Percentiles rank a stretch among this genome's conserved stretches.
Conservation (phyloP, 2,113 vertebrate genomes). For the Caloenas nicobarica region DNA sequence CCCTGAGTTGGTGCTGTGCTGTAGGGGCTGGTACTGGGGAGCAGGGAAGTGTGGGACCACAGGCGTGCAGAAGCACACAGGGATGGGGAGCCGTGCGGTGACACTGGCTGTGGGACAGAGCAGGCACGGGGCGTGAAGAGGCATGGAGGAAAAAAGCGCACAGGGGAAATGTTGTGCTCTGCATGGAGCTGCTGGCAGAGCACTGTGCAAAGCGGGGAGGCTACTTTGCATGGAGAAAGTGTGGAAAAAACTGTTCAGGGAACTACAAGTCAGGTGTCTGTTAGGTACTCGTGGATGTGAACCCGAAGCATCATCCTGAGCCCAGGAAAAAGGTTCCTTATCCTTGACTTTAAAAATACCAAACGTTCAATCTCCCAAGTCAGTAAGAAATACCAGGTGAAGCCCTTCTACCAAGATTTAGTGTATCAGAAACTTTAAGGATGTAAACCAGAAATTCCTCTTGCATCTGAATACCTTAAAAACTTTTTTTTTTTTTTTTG, state of each 20-base stretch:
- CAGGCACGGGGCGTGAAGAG: accelerated
- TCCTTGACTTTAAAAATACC: not conserved
- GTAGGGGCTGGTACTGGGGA: not conserved
- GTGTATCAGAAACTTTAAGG: not conserved
- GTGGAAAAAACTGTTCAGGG: not conserved
- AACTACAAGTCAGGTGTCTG: not conserved
- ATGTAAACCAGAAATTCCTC: not conserved
- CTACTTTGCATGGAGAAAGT: not conserved
- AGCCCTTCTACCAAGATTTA: not conserved
- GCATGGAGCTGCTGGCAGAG: not conserved
- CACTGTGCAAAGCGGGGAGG: not conserved
- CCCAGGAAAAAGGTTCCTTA: not conserved
- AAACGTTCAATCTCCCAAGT: not conserved
- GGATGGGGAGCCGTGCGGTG: not conserved
- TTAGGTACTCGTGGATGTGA: not conserved
- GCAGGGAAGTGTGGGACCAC: not conserved
- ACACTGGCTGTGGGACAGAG: not conserved
- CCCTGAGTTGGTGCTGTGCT: not conserved
- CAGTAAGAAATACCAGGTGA: not conserved
- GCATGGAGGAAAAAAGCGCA: not conserved
- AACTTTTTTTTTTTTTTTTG: not conserved
- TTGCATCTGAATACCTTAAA: not conserved
- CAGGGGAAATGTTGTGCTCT: accelerated
- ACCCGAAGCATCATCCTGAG: not conserved
- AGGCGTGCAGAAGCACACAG: accelerated